phyloP scores from a whole-genome alignment of 2,797 vertebrate genomes.

The Pelochelys cantorii region DNA sequence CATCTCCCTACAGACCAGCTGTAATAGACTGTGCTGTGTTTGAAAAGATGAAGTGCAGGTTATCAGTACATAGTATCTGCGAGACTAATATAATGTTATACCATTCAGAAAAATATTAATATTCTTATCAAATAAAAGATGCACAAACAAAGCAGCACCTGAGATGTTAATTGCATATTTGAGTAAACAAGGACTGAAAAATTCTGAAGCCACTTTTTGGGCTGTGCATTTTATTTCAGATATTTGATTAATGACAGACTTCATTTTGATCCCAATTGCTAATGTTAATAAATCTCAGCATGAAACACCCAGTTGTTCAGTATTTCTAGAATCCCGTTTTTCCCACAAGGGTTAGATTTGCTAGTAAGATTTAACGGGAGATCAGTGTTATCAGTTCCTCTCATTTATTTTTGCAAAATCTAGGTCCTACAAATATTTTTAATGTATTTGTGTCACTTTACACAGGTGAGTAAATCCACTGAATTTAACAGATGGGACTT shows the following conservation, averaged over 20 bases:
- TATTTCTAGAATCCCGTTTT: not conserved
- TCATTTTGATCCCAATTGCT: not conserved
- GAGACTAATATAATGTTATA: conserved; percentile 24
- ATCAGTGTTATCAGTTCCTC: accelerated
- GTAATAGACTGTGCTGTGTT: not conserved
- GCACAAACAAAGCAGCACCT: too few species aligned
- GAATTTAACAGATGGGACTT: not conserved
- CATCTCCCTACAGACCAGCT: not conserved
- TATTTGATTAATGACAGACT: not conserved
- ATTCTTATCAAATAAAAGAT: not conserved
- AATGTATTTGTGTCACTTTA: not conserved
- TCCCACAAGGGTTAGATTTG: not conserved
- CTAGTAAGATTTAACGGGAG: accelerated
- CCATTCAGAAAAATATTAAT: not conserved
- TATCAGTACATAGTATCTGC: conserved; percentile 27
- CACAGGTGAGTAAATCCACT: not conserved
- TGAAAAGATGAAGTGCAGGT: not conserved
- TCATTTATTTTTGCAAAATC: not conserved
- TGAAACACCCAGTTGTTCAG: not conserved
- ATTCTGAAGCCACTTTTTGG: not conserved
- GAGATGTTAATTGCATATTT: not conserved
- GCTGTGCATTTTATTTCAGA: not conserved
- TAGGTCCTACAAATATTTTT: not conserved
- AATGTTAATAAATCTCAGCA: accelerated
- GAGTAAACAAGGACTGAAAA: not conserved